Base-by-base conservation (phyloP, 37 sponge, comb jelly and placozoan species). In the Beroe forskalii region DNA sequence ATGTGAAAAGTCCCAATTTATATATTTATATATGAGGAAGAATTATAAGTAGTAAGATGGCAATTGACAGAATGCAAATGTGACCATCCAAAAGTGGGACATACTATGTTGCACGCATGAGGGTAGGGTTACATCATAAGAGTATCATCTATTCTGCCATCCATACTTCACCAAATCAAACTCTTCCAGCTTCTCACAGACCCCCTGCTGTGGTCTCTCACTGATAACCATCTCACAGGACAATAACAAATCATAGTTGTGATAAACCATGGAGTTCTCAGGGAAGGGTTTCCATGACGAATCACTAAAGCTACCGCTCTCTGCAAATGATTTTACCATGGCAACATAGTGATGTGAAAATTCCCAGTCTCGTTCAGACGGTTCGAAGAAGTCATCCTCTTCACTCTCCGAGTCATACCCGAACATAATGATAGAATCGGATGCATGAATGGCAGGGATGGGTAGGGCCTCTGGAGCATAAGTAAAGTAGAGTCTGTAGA, bases 391-490 rank as follows among this genome's bases (percentile, higher is more conserved):
- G 12, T 12, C 1, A n/a, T 9, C 0, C 17, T 9, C 86, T n/a
- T 43, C 86, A 20, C 14, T 28, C 31, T 28, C 31, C 28, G 19
- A 44, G n/a, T n/a, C n/a, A n/a, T n/a, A n/a, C 30, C 86, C 86
- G 55, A 80, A 80, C 37, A 80, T 23, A 3, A 37, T 37, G 27
- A n/a, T 28, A 1, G 86, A 28, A 80, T 80, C 86, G 4, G 28
- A 23, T n/a, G 27, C 86, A 80, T 80, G 86, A 25, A 80, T 35
- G 9, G 86, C 40, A n/a, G 86, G 30, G 43, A 80, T 64, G 4
- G 24, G 55, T 42, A 1, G 9, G 23, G 4, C 37, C 28, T 4
- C 24, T 19, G 55, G 4, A 0, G 38, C 12, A 43, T 80, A 38
- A 23, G 40, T 41, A 3, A 80, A 22, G 27, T 44, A 80, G 17